Evolutionary conservation across 2,797 vertebrate species (phyloP), one percentile per base, ranked within the genome.

Genomic region (Oryzias sinensis): DNA sequence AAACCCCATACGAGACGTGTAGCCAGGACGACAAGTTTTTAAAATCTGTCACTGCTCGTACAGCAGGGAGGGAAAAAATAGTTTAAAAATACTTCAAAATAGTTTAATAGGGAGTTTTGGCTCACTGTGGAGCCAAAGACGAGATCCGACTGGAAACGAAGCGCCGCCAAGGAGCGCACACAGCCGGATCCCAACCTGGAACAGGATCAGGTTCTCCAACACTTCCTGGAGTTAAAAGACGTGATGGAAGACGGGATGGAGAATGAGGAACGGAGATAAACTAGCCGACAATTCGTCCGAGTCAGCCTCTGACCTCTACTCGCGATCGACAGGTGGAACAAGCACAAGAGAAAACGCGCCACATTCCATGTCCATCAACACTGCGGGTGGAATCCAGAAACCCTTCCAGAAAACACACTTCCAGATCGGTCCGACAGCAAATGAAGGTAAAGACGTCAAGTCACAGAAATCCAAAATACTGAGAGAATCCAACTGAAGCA

Each of bases 41-140:
- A 59, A 24, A 53, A 59, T 5, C 33, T 43, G 49, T 65, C 55
- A 47, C 53, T 46, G 49, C 60, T 62, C 33, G 24, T 41, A 33
- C 37, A 22, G 4, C 11, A 51, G 49, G n/a, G 20, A 65, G 41
- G 16, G 9, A 53, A 27, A 45, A 18, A 47, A 20, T 56, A 17
- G 5, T 20, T 20, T 18, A 33, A 62, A 46, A n/a, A n/a, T n/a
- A n/a, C n/a, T n/a, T n/a, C n/a, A n/a, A n/a, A n/a, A n/a, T n/a
- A n/a, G n/a, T n/a, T n/a, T n/a, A n/a, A n/a, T n/a, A n/a, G n/a
- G n/a, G n/a, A n/a, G n/a, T n/a, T n/a, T n/a, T n/a, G n/a, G n/a
- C n/a, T n/a, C n/a, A n/a, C 60, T 43, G 49, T 81, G 78, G 75
- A 13, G 74, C 80, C 77, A 85, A 33, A 62, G 11, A 56, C 27